Evolutionary conservation across 2,888 invertebrate genomes (phyloP), one percentile per base, ranked within the genome.

Genomic region (Drosophila mettleri): DNA sequence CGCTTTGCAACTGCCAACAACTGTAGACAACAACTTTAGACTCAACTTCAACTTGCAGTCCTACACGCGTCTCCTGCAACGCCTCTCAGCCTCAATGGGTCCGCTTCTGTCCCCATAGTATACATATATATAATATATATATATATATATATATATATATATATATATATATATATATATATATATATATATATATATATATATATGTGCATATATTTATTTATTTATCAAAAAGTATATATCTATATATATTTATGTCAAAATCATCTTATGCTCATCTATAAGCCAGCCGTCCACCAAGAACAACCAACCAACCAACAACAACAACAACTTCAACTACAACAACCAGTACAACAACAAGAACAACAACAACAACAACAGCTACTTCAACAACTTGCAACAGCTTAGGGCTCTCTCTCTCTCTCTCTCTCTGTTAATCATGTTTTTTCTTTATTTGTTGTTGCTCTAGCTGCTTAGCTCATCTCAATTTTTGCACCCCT

Each of bases 281-380:
- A 57, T 66, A 74, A 70, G 74, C 76, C 63, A 74, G 74, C 74
- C 76, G 51, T 65, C 75, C 53, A 74, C 60, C 70, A 69, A 16
- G 58, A 66, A 48, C 60, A 51, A 57, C 27, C 45, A 57, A 29
- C 36, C 51, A 41, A 39, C 53, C 18, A 41, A 58, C 46, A 48
- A 31, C 62, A 46, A 67, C 49, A 36, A 33, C 49, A 34, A 49
- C 48, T 43, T 22, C 39, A 61, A 48, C 38, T 49, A 36, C 41
- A 58, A 33, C 60, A 58, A 45, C 60, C 41, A 43, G 48, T 46
- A 57, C 61, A 46, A 36, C 63, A 51, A 64, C 64, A 41, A 64
- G 12, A 22, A 31, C 38, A 24, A 54, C 18, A 41, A 58, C 55
- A 57, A 31, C 55, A 36, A 64, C 69, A 46, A 68, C 49, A 41